Conservation (phyloP, 2,797 vertebrate species). For the Alauda arvensis region DNA sequence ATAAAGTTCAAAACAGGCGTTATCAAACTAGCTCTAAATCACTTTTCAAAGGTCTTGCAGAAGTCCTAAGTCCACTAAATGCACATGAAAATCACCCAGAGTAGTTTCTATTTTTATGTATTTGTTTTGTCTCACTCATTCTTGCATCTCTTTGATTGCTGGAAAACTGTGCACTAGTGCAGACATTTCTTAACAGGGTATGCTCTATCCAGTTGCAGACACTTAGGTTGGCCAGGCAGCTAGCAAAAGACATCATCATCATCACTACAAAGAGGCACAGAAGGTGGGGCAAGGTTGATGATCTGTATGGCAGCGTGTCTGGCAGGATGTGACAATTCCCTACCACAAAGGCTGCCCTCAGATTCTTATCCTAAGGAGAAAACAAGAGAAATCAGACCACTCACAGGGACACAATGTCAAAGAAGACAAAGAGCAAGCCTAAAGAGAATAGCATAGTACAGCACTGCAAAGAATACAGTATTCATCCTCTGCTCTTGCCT, state of each 20-base stretch:
- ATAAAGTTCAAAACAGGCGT: neutral
- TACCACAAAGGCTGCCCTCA: neutral
- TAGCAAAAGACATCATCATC: neutral
- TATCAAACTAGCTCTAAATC: neutral
- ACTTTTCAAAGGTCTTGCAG: constrained; percentile 8
- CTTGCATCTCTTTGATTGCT: neutral
- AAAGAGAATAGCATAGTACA: neutral
- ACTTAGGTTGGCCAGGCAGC: neutral
- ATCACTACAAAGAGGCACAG: neutral
- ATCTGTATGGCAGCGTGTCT: accelerated
- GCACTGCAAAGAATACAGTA: constrained; percentile 22
- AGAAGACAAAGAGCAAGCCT: neutral
- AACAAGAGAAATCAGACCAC: neutral
- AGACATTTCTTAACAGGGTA: neutral
- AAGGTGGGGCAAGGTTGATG: neutral
- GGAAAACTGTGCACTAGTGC: neutral
- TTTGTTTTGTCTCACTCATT: neutral
- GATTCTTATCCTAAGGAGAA: neutral
- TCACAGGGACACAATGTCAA: neutral
- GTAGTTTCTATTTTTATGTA: neutral
- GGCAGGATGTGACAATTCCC: neutral
- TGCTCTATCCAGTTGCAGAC: neutral
- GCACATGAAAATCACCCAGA: neutral
- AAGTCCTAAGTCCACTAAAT: neutral
- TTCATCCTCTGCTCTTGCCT: constrained; percentile 27